Percentiles rank a stretch among this genome's conserved stretches.
Evolutionary conservation across 1,140 invertebrate species (phyloP).

Genomic region (Drosophila pachea): DNA sequence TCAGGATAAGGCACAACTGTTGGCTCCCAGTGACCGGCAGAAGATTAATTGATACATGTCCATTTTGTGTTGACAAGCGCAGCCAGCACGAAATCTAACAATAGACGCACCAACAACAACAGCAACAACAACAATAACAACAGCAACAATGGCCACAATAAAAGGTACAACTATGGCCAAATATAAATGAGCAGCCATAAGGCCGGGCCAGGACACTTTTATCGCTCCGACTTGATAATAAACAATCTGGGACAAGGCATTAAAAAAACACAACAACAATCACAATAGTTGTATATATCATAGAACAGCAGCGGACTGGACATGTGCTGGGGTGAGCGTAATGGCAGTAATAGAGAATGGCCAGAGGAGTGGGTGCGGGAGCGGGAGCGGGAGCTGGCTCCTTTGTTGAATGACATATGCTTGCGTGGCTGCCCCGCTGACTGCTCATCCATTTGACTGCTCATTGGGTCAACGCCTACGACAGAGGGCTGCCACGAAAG

Average conservation of each 20-base stretch:
- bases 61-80: constrained; percentile 74
- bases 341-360: neutral
- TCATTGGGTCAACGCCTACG: constrained; percentile 27
- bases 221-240: constrained; percentile 73
- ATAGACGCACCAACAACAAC: constrained; percentile 29
- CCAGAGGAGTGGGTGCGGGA: too few species aligned
- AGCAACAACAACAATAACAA: constrained; percentile 36
- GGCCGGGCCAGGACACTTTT: constrained; percentile 72
- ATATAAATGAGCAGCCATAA: constrained; percentile 75
- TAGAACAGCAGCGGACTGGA: neutral
- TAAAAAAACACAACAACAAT: constrained; percentile 28
- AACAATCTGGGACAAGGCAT: constrained; percentile 61
- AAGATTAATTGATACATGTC: constrained; percentile 77
- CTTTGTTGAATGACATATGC: constrained; percentile 71
- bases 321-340: neutral
- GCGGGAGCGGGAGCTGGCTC: constrained; percentile 6
- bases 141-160: constrained; percentile 40
- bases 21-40: constrained; percentile 32
- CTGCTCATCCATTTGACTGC: constrained; percentile 71
- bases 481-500: constrained; percentile 19
- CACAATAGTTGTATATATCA: constrained; percentile 16
- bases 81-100: constrained; percentile 61
- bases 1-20: constrained; percentile 42
- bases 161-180: constrained; percentile 63
- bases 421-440: constrained; percentile 62